Base-by-base conservation (phyloP, 2,113 vertebrate genomes). In the Syrrhaptes paradoxus region DNA sequence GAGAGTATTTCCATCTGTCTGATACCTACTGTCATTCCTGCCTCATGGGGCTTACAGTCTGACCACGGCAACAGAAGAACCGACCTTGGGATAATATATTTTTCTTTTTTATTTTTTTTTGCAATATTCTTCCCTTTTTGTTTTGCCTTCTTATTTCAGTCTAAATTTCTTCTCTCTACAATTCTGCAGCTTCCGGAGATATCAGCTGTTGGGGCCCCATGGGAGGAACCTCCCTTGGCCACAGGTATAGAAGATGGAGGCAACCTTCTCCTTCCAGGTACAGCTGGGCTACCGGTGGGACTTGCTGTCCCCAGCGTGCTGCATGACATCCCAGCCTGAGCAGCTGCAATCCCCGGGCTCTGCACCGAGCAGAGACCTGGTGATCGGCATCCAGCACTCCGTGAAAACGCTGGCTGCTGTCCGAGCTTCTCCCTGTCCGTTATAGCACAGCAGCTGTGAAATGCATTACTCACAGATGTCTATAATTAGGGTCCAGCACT, bases 371-470 rank as follows among this genome's bases (percentile, higher is more conserved):
- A 0, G 55, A 74, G 76, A 74, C 48, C 25, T 6, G 2, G 31
- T 2, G 2, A 11, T 41, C 1, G 0, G 48, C 80, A 78, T 43
- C 77, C 34, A 0, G 32, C 48, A 5, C 61, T 29, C 73, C 0
- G 0, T 45, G 79, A 49, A 78, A 77, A 55, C 0, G 3, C 17
- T 93, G 93, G 61, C 90, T 95, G 83, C 68, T 49, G 17, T 61
- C 65, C 1, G 28, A 85, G 52, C 61, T 54, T 81, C 81, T 85
- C 57, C 54, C 62, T 86, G 79, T 83, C 73, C 6, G 0, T 85
- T 95, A 72, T 61, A 96, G 88, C 62, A 65, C 73, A n/a, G 2
- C 93, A 97, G 96, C 96, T 97, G 96, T 83, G 77, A 94, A 82
- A 85, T 43, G 29, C 62, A 72, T 90, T 61, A n/a, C 88, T 76